Evolutionary conservation across 2,797 vertebrate species (phyloP).

Genomic region (Hirundo rustica): DNA sequence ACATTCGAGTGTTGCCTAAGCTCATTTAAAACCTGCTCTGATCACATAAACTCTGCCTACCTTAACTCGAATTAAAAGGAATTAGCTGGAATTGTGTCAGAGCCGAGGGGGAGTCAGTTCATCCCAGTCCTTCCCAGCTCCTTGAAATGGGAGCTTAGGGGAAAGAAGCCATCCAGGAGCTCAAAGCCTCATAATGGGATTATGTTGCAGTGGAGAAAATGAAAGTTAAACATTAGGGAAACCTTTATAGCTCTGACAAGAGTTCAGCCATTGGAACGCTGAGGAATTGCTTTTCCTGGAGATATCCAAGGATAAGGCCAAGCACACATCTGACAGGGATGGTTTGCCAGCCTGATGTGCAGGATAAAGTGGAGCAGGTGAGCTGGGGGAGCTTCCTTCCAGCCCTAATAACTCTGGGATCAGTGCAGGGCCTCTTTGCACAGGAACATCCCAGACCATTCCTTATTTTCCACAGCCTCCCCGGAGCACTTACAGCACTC

Average conservation of each 20-base stretch:
- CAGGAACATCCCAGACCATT: background rate
- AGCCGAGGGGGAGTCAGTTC: background rate
- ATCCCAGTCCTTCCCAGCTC: background rate
- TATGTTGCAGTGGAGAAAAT: conserved; percentile 51
- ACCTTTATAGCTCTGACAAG: conserved; percentile 40
- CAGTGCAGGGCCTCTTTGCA: background rate
- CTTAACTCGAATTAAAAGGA: background rate
- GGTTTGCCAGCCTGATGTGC: conserved; percentile 8
- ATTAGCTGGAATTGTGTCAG: background rate
- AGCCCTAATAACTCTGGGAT: background rate
- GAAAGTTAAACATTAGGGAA: conserved; percentile 54
- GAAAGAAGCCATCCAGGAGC: background rate
- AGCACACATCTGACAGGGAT: conserved; percentile 17
- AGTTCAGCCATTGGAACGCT: conserved; percentile 26
- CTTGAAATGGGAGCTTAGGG: background rate
- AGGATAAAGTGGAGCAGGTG: conserved; percentile 30
- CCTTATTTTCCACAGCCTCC: background rate
- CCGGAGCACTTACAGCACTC: rapidly evolving
- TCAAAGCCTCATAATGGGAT: conserved; percentile 3
- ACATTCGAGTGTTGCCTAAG: background rate
- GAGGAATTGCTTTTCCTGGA: background rate
- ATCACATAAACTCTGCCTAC: conserved; percentile 54
- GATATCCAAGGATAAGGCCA: conserved; percentile 27
- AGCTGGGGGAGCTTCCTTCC: background rate
- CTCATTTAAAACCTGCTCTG: background rate